These are phyloP conservation scores for Psylliodes chrysocephalus DNA, from an alignment of 2,888 invertebrate genomes.

Conservation along the genomic window DNA sequence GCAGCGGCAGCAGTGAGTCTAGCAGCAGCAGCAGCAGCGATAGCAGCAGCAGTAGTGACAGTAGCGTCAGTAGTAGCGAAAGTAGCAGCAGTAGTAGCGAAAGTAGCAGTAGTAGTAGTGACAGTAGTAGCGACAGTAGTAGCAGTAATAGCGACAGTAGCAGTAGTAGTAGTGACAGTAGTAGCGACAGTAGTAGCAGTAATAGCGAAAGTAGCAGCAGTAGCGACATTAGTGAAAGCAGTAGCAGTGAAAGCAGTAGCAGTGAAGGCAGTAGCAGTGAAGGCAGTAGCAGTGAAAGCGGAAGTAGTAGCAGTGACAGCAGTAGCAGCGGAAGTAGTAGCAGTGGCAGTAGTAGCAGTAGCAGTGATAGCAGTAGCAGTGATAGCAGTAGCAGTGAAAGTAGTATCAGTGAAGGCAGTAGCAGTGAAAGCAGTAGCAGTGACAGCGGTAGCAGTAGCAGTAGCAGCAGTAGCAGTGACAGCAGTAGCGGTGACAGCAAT, in stretches of 20 bases:
- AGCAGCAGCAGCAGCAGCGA: not conserved
- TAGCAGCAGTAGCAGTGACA: not conserved
- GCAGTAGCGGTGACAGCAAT: not conserved
- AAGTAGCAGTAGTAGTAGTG: not conserved
- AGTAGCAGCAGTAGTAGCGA: not conserved
- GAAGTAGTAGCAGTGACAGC: not conserved
- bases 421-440: not conserved
- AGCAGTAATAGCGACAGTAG: conserved; percentile 28
- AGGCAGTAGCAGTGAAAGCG: conserved; percentile 27
- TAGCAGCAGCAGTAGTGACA: not conserved
- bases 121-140: conserved; percentile 25
- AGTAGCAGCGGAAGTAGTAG: not conserved
- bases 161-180: conserved; percentile 53
- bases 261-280: conserved; percentile 51
- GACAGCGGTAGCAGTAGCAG: not conserved
- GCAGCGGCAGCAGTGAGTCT: not conserved
- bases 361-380: not conserved
- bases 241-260: conserved; percentile 17
- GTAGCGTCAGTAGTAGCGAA: not conserved
- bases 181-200: not conserved
- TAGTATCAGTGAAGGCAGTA: not conserved
- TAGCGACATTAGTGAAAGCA: not conserved
- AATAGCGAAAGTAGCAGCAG: not conserved
- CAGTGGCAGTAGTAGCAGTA: not conserved
- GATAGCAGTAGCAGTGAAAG: not conserved